Percentiles rank a stretch among this genome's conserved stretches.
Evolutionary conservation across 2,888 invertebrate species (phyloP).

Genomic region (Phengaris alcon): DNA sequence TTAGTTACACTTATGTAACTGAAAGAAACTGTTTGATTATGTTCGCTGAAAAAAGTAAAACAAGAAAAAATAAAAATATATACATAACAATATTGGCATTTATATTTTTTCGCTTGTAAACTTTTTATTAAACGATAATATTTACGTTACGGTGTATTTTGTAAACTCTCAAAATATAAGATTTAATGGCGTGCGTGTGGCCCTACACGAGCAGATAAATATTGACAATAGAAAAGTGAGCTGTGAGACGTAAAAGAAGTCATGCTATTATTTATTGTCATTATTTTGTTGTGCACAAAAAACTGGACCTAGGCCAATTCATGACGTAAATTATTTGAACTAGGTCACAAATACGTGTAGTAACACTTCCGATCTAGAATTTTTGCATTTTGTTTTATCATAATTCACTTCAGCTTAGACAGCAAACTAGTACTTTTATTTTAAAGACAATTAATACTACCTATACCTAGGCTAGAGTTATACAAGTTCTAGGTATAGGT

Average conservation of each 20-base stretch:
- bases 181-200: background rate
- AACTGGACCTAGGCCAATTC: constrained; percentile 66
- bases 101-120: background rate
- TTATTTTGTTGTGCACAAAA: constrained; percentile 42
- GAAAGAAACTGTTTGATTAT: background rate
- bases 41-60: background rate
- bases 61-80: too few relatives aligned
- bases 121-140: background rate
- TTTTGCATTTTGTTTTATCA: constrained; percentile 17
- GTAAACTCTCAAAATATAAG: background rate
- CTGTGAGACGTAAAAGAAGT: constrained; percentile 31
- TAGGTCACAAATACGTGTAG: constrained; percentile 63
- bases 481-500: background rate
- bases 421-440: background rate
- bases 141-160: background rate
- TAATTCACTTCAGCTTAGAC: background rate
- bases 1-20: constrained; percentile 12
- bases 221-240: constrained; percentile 17
- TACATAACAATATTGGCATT: background rate
- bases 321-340: constrained; percentile 60
- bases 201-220: constrained; percentile 8
- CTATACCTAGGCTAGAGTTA: background rate
- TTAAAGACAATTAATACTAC: constrained; percentile 9
- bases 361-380: constrained; percentile 32
- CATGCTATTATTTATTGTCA: constrained; percentile 36